Conservation (phyloP, 2,113 vertebrate species). For the Vulpes vulpes region DNA sequence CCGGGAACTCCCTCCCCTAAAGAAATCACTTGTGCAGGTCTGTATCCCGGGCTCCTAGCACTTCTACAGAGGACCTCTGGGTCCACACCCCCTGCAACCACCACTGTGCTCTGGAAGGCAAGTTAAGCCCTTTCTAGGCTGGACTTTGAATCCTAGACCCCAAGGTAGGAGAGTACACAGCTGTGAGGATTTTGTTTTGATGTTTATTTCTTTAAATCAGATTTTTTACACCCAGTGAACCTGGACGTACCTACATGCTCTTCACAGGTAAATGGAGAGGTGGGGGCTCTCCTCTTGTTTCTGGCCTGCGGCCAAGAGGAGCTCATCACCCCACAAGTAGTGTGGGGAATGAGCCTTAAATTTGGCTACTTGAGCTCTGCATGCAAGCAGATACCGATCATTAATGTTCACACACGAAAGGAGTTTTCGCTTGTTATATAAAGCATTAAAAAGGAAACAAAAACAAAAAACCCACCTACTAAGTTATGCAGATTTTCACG, state of each 20-base stretch:
- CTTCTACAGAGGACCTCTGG: background rate
- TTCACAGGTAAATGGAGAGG: background rate
- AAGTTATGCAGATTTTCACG: background rate
- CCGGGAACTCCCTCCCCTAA: background rate
- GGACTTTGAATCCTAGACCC: constrained; percentile 44
- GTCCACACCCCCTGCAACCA: no score
- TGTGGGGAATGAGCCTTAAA: background rate
- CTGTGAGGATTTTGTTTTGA: background rate
- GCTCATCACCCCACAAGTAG: background rate
- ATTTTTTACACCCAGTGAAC: background rate
- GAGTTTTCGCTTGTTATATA: background rate
- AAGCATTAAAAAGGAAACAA: background rate
- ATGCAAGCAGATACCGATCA: background rate
- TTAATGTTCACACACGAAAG: background rate
- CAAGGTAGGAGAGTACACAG: background rate
- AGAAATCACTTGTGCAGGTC: background rate
- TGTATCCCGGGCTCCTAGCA: background rate
- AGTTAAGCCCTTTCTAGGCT: background rate
- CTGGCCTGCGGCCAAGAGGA: background rate
- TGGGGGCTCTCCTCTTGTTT: background rate
- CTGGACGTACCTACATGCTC: background rate
- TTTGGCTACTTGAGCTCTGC: background rate
- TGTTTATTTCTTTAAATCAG: background rate
- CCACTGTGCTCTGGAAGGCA: background rate
- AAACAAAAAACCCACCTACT: no score